Evolutionary conservation across 2,113 vertebrate genomes (phyloP).

Genomic region (Sitta europaea): DNA sequence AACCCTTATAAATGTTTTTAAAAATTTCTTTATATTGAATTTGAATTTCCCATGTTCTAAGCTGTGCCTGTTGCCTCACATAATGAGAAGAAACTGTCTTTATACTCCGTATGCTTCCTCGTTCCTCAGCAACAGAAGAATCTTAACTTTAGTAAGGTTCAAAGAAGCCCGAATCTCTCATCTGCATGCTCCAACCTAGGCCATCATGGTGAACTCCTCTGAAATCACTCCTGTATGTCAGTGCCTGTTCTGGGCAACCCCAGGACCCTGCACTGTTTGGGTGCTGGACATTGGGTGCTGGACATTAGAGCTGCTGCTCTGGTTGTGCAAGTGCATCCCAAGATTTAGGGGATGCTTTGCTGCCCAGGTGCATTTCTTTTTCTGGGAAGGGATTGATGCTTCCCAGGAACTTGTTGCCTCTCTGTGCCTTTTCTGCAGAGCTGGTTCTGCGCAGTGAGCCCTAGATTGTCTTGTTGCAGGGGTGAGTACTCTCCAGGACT

Average conservation of each 20-base stretch:
- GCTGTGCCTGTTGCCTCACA: background rate
- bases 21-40: background rate
- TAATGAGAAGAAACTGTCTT: background rate
- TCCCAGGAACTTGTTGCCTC: background rate
- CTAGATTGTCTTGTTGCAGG: background rate
- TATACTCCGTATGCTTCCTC: background rate
- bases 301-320: background rate
- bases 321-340: background rate
- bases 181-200: background rate
- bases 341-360: background rate
- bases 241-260: background rate
- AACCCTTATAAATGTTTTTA: accelerated
- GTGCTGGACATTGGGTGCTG: too few species aligned
- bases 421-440: background rate
- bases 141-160: background rate
- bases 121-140: background rate
- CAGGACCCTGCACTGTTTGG: accelerated
- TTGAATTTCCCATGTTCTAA: background rate
- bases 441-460: background rate
- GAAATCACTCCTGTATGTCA: background rate
- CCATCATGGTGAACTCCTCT: background rate
- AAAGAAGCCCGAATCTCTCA: background rate
- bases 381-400: background rate
- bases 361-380: background rate
- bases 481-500: background rate